phyloP scores from a whole-genome alignment of 1,140 invertebrate species.

The Brachionus paranguensis region DNA sequence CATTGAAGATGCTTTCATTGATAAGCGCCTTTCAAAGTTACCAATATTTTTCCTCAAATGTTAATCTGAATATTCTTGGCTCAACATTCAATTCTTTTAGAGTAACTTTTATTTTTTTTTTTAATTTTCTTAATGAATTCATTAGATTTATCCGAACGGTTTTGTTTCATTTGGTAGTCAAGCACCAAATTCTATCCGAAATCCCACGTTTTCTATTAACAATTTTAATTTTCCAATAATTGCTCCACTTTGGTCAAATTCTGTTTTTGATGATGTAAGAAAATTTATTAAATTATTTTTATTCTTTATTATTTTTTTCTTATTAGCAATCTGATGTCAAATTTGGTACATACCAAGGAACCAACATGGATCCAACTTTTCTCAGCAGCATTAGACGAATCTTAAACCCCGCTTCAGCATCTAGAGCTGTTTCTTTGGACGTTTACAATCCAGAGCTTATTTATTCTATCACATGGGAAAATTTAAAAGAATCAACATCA shows the following conservation, averaged over 20 bases:
- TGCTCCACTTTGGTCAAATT: constrained; percentile 17
- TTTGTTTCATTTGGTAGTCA: neutral
- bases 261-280: neutral
- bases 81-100: neutral
- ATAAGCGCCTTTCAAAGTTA: neutral
- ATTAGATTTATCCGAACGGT: constrained; percentile 12
- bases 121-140: neutral
- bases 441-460: neutral
- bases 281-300: neutral
- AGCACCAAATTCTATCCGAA: neutral
- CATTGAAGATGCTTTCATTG: neutral
- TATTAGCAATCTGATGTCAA: neutral
- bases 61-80: neutral
- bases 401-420: neutral
- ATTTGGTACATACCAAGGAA: neutral
- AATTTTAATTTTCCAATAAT: constrained; percentile 25
- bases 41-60: neutral
- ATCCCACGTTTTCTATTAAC: neutral
- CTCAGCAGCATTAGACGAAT: neutral
- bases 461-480: constrained; percentile 14
- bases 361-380: neutral
- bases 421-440: neutral
- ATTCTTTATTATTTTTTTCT: neutral
- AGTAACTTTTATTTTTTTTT: neutral
- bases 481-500: neutral